Percentiles rank a stretch among this genome's conserved stretches.
phyloP scores from a whole-genome alignment of 2,113 vertebrate genomes.

The Lepus europaeus region DNA sequence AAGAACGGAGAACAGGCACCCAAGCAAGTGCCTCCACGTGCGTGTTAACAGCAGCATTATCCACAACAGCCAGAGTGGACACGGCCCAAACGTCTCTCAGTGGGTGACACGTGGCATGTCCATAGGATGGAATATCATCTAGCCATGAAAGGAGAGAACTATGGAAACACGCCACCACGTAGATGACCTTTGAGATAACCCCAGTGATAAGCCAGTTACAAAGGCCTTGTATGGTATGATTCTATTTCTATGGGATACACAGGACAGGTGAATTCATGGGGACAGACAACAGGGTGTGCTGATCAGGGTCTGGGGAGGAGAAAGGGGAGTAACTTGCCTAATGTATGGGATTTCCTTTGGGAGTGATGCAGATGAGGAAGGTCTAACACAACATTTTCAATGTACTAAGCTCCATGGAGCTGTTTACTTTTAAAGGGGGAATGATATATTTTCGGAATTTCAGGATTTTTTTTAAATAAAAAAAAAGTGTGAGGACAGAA shows the following conservation, averaged over 20 bases:
- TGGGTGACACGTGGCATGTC: rapidly evolving
- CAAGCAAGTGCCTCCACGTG: rapidly evolving
- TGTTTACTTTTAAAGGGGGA: not conserved
- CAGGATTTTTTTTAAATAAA: not conserved
- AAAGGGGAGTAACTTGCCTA: not conserved
- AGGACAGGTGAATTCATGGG: not conserved
- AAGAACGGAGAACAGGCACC: not conserved
- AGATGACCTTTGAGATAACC: not conserved
- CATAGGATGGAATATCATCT: not conserved
- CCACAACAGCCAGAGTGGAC: not conserved
- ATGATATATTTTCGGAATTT: not conserved
- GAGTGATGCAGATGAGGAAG: not conserved
- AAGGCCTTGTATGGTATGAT: rapidly evolving
- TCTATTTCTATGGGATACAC: not conserved
- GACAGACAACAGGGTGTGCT: not conserved
- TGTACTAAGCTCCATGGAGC: rapidly evolving
- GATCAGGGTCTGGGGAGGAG: too few species aligned
- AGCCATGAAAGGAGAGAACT: not conserved
- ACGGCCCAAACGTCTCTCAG: not conserved
- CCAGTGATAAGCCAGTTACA: not conserved
- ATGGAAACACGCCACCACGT: not conserved
- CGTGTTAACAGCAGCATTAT: not conserved
- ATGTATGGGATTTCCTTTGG: not conserved
- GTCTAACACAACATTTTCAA: not conserved
- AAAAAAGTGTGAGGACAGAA: not conserved